Percentiles rank a stretch among this genome's conserved stretches.
These are phyloP conservation scores for Halocynthia roretzi DNA, from an alignment of 23 tunicate genomes.

Conservation along the genomic window DNA sequence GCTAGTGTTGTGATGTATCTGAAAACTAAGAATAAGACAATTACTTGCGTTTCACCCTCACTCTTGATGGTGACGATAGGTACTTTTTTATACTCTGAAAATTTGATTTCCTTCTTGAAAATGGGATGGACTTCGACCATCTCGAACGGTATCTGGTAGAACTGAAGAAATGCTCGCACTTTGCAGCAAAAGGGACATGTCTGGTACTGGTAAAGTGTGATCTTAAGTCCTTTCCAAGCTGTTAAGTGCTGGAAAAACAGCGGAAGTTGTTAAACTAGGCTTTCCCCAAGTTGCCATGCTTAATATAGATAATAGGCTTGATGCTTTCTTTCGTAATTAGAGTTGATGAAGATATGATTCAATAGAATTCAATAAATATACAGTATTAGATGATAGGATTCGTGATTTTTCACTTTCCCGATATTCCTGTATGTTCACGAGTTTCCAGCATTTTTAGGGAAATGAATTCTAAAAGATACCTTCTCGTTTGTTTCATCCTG, in stretches of 20 bases:
- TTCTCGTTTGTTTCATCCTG: too few relatives aligned
- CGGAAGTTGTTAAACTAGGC: too few relatives aligned
- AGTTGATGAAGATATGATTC: too few relatives aligned
- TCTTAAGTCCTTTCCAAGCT: conserved; percentile 47
- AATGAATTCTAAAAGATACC: too few relatives aligned
- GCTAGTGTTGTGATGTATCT: neutral
- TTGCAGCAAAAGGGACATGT: conserved; percentile 95
- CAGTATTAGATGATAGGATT: too few relatives aligned
- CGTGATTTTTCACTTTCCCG: too few relatives aligned
- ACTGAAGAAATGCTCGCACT: conserved; percentile 59
- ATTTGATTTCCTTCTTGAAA: conserved; percentile 81
- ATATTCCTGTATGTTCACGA: too few relatives aligned
- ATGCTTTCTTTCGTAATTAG: too few relatives aligned
- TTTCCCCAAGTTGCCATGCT: too few relatives aligned
- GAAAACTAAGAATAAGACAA: neutral
- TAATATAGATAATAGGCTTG: too few relatives aligned
- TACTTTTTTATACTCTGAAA: conserved; percentile 80
- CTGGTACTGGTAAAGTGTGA: conserved; percentile 84
- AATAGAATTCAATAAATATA: too few relatives aligned
- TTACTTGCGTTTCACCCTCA: conserved; percentile 46
- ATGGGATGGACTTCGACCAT: conserved; percentile 93
- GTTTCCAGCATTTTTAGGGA: too few relatives aligned
- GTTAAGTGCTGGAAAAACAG: neutral
- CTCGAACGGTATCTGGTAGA: conserved; percentile 75
- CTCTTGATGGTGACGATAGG: conserved; percentile 69